These are phyloP conservation scores for Andrena bucephala DNA, from an alignment of 2,888 invertebrate genomes.

Conservation along the genomic window DNA sequence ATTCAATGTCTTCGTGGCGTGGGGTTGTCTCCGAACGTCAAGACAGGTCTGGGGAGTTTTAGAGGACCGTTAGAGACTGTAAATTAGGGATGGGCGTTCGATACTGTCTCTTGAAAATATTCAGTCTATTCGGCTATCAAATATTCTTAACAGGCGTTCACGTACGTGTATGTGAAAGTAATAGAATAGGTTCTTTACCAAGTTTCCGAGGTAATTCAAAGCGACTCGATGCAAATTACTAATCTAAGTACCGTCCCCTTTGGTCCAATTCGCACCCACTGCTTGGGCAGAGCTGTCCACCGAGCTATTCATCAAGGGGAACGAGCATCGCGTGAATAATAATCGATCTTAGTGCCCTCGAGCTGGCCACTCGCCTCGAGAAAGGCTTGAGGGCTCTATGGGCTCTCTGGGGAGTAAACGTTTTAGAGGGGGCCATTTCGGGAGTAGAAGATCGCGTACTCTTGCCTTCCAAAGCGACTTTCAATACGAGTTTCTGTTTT, in stretches of 20 bases:
- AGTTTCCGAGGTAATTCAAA: no score
- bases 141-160: no score
- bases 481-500: not conserved
- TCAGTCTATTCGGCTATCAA: no score
- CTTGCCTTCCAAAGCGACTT: no score
- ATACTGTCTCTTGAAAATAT: no score
- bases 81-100: not conserved
- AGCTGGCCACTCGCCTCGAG: constrained; percentile 6
- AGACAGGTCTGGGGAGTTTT: constrained; percentile 55
- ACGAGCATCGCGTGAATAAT: constrained; percentile 56
- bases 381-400: not conserved
- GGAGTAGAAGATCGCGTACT: not conserved
- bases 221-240: no score
- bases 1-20: constrained; percentile 70
- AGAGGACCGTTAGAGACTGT: constrained; percentile 10
- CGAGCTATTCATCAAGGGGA: constrained; percentile 63
- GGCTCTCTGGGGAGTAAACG: not conserved
- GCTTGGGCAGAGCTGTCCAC: constrained; percentile 20
- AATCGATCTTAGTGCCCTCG: constrained; percentile 45
- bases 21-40: constrained; percentile 31
- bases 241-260: constrained; percentile 11
- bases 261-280: constrained; percentile 34
- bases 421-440: not conserved
- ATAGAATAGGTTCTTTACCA: no score
- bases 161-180: no score